A percentile compares a stretch with the other conserved stretches of the same genome.
Conservation (phyloP, 2,888 invertebrate genomes). For the Microplitis deprimator region DNA sequence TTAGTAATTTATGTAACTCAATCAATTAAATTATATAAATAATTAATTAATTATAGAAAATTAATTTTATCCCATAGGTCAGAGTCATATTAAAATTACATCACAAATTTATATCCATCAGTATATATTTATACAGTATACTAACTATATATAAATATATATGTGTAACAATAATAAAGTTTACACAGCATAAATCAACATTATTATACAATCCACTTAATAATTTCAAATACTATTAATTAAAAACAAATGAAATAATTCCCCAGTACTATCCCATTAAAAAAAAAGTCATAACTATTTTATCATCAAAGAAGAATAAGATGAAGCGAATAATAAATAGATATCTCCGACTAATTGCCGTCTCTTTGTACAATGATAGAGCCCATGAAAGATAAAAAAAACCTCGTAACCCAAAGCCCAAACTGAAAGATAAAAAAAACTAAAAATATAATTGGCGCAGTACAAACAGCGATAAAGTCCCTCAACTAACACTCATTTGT, state of each 20-base stretch:
- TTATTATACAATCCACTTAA: neutral
- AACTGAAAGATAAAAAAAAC: neutral
- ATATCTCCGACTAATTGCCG: constrained; percentile 1
- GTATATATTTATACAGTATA: neutral
- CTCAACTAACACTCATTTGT: constrained; percentile 52
- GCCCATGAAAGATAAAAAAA: neutral
- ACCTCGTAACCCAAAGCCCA: neutral
- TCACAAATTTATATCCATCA: no score
- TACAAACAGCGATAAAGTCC: constrained; percentile 8
- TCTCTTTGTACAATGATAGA: constrained; percentile 10
- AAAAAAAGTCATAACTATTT: neutral
- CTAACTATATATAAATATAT: neutral
- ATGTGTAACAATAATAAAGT: neutral
- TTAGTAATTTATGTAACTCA: neutral
- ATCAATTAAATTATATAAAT: neutral
- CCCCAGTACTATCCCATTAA: neutral
- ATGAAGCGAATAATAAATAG: constrained; percentile 1
- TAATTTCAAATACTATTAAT: neutral
- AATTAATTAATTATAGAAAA: neutral
- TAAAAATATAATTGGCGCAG: neutral
- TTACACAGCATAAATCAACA: neutral
- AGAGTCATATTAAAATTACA: neutral
- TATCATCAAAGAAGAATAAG: neutral
- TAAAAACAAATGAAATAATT: neutral
- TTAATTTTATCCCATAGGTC: neutral